Evolutionary conservation across 2,888 invertebrate species (phyloP), one percentile per base, ranked within the genome.

Genomic region (Drosophila peninsularis): DNA sequence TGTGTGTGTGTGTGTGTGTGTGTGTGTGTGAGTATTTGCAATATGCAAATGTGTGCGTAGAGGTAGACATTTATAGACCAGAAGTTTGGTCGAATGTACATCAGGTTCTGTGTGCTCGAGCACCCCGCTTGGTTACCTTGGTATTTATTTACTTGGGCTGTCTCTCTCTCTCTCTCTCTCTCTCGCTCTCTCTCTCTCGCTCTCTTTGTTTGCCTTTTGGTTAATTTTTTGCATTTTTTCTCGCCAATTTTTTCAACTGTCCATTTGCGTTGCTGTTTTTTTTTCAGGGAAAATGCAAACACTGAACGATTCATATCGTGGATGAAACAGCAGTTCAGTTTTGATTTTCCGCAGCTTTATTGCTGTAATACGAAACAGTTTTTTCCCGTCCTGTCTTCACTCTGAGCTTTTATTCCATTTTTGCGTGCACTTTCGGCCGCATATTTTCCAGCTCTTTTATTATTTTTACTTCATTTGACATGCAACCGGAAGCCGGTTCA

Each of bases 31-130:
- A 34, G 62, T 66, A 57, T 61, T 65, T 74, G 54, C 69, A 36
- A 60, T 76, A 76, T 86, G 80, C 72, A 80, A 80, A 74, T 85
- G 73, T 79, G 36, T 73, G 67, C 73, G 79, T 68, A 73, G 71
- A 76, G 79, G 79, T 79, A 80, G 83, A 78, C 86, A 86, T 83
- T 86, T 86, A 83, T 83, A 80, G 86, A 75, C 83, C 77, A 83
- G 70, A 79, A 79, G 86, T 81, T 83, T 78, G 80, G 65, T 71
- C 69, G 80, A 70, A 75, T 70, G 52, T 71, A 71, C 77, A 62
- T 14, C 70, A 63, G 64, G 32, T 44, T 65, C 67, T 67, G 54
- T 75, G 42, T 60, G 53, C 47, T 50, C 49, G 49, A 50, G 53
- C 41, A 30, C 19, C 69, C 74, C 66, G 63, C 49, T 63, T 71